Evolutionary conservation across 2,113 vertebrate species (phyloP).

Genomic region (Pogonocichla stellata): DNA sequence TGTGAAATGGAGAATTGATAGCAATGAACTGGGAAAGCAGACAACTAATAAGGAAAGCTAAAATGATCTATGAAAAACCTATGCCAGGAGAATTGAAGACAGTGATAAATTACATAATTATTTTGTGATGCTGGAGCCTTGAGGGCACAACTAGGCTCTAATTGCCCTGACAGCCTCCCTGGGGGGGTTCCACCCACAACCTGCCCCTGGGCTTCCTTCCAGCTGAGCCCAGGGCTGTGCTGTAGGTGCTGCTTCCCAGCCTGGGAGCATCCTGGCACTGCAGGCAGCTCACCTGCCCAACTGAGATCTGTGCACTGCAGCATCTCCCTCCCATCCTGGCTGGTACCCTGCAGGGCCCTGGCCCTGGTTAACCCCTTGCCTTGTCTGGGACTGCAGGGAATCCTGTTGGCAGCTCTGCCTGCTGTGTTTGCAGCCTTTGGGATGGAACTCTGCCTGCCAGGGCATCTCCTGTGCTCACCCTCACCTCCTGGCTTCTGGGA

Average conservation of each 20-base stretch:
- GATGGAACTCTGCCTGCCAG: background rate
- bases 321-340: background rate
- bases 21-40: background rate
- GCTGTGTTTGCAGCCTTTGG: accelerated
- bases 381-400: background rate
- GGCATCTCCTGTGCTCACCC: background rate
- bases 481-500: background rate
- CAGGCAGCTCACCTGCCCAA: background rate
- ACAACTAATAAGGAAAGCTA: background rate
- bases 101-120: background rate
- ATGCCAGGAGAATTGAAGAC: background rate
- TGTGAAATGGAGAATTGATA: background rate
- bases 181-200: background rate
- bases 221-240: background rate
- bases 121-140: background rate
- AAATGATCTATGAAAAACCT: background rate
- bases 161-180: background rate
- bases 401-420: background rate
- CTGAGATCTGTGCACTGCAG: accelerated
- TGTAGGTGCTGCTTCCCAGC: background rate
- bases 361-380: background rate
- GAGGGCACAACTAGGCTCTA: background rate
- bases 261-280: background rate
- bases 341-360: background rate
- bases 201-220: background rate